Percentiles rank a stretch among this genome's conserved stretches.
These are phyloP conservation scores for Megaceryle alcyon DNA, from an alignment of 2,797 vertebrate species.

Conservation along the genomic window DNA sequence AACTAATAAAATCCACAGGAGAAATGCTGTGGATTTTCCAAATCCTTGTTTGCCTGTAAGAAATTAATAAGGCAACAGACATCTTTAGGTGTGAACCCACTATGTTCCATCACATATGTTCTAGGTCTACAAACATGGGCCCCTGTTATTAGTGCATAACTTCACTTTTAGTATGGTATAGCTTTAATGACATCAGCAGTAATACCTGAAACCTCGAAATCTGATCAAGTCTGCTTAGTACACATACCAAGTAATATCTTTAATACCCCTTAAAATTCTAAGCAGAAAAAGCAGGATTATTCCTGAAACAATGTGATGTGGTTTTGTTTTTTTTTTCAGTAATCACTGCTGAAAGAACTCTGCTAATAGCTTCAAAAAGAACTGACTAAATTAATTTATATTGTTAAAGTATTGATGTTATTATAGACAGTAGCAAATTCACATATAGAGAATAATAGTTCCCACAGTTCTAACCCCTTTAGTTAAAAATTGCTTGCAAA, in stretches of 20 bases:
- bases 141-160: not conserved
- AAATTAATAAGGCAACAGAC: not conserved
- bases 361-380: not conserved
- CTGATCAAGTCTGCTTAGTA: not conserved
- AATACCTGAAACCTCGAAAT: not conserved
- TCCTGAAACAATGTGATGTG: not conserved
- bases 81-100: not conserved
- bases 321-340: not conserved
- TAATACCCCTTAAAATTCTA: not conserved
- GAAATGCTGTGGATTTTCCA: not conserved
- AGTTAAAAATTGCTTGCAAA: not conserved
- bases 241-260: not conserved
- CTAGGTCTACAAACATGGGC: not conserved
- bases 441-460: not conserved
- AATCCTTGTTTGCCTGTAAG: not conserved
- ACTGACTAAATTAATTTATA: not conserved
- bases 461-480: not conserved
- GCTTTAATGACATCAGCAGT: not conserved
- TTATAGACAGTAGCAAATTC: not conserved
- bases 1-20: constrained; percentile 53
- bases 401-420: not conserved
- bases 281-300: not conserved
- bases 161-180: not conserved
- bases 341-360: not conserved
- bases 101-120: not conserved